A percentile compares a stretch with the other conserved stretches of the same genome.
Evolutionary conservation across 2,888 invertebrate genomes (phyloP).

Genomic region (Ommatoiulus sabulosus): DNA sequence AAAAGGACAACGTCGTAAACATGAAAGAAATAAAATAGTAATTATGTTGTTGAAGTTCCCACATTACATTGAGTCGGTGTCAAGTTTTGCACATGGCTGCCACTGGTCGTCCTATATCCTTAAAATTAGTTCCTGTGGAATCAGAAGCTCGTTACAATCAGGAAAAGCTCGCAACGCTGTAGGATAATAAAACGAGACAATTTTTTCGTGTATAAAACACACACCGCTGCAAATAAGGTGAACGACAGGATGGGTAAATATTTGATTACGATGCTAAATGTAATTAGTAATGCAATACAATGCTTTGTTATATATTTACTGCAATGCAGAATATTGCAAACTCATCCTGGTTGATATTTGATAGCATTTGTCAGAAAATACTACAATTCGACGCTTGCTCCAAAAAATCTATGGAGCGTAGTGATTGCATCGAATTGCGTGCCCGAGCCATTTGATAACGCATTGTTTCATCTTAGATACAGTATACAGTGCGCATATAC

Average conservation of each 20-base stretch:
- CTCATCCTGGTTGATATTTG: no score
- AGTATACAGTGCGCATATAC: no score
- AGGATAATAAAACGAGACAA: not conserved
- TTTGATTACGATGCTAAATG: not conserved
- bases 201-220: not conserved
- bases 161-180: not conserved
- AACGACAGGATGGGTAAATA: not conserved
- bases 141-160: not conserved
- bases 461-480: no score
- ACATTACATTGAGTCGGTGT: conserved; percentile 6
- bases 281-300: not conserved
- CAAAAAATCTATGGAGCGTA: no score
- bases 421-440: no score
- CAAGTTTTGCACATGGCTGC: conserved; percentile 36
- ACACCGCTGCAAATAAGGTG: not conserved
- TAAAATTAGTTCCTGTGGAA: not conserved
- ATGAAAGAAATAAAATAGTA: not conserved
- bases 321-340: no score
- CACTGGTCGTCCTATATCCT: conserved; percentile 2
- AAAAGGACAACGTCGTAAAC: conserved; percentile 25
- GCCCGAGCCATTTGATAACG: no score
- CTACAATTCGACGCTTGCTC: no score
- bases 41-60: conserved; percentile 11
- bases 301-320: no score
- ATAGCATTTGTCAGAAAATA: no score